Base-by-base conservation (phyloP, 1,140 invertebrate genomes). In the Panulirus ornatus region DNA sequence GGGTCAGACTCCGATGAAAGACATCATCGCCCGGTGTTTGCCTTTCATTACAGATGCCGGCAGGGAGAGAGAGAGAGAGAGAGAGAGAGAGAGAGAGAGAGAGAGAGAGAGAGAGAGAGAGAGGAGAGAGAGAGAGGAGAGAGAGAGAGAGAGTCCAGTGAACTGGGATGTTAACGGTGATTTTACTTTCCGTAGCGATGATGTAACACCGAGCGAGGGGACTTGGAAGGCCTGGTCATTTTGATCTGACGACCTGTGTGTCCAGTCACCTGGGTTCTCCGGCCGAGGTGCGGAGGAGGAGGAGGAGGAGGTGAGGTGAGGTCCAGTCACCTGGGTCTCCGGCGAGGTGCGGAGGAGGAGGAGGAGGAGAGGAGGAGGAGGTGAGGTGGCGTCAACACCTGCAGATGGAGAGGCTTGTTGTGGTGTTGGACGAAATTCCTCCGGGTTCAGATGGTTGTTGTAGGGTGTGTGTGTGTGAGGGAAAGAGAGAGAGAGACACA, bases 41-140 rank as follows among this genome's bases (percentile, higher is more conserved):
- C 27, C 16, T 70, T 27, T n/a, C 36, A 70, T n/a, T 30, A 70
- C 36, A n/a, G 27, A 1, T 63, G 58, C 58, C 27, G 1, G n/a
- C 66, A 82, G 54, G 51, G 30, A 30, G 44, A 30, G 47, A 82
- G 14, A 36, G 79, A 34, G 79, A 63, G 51, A 63, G 79, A 34
- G 47, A 81, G 47, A 54, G 79, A 82, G 79, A 58, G 27, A 58
- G 34, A 58, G 47, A 54, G 44, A 81, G 78, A 54, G 78, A 81
- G 78, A 81, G n/a, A 30, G 51, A 36, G 51, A 63, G 47, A 82
- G 79, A 54, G 2, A 54, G 27, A 54, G 30, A 58, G 79, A 82
- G 79, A 58, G 44, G 44, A 58, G 79, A 36, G 79, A 58, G 51
- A 58, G n/a, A 58, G 30, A 6, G n/a, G 16, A 51, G 19, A 58